Evolutionary conservation across 2,797 vertebrate genomes (phyloP), one percentile per base, ranked within the genome.

Genomic region (Salarias fasciatus): DNA sequence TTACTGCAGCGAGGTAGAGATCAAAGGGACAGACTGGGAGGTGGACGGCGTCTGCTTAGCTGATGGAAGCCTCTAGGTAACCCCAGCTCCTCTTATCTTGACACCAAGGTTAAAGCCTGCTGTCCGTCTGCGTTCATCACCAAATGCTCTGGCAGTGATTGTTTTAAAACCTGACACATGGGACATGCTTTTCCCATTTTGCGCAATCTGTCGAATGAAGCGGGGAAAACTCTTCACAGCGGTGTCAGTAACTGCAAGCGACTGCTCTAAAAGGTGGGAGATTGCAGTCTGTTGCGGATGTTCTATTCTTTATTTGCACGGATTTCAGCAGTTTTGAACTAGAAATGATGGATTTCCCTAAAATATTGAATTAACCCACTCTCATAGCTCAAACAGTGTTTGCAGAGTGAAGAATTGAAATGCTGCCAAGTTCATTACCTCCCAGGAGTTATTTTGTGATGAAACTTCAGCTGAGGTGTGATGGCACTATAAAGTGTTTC

Each of bases 1-100:
- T 82, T 72, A 73, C 38, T 11, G 38, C 53, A 5, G 50, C 4
- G 51, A 61, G 70, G 72, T 41, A 72, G 74, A 80, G 60, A 72
- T 86, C 55, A 86, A 70, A 80, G n/a, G n/a, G n/a, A 52, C 11
- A 35, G n/a, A 14, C 35, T 35, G 24, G 30, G 55, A 13, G 58
- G 28, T 14, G 18, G 52, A 67, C 2, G 1, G 24, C 33, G 63
- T 71, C 77, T 72, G 75, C 54, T 24, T n/a, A n/a, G n/a, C n/a
- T n/a, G n/a, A n/a, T n/a, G n/a, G n/a, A n/a, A n/a, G n/a, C n/a
- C n/a, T n/a, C n/a, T 33, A 66, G 72, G 46, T 74, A 49, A 65
- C 59, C 52, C 33, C 35, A 57, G 43, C 9, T 63, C 33, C 28
- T 53, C 63, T 33, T 10, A 31, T 38, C 51, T 62, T 49, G 31